Percentiles rank a stretch among this genome's conserved stretches.
phyloP scores from a whole-genome alignment of 1,140 invertebrate genomes.

The Caerostris extrusa region DNA sequence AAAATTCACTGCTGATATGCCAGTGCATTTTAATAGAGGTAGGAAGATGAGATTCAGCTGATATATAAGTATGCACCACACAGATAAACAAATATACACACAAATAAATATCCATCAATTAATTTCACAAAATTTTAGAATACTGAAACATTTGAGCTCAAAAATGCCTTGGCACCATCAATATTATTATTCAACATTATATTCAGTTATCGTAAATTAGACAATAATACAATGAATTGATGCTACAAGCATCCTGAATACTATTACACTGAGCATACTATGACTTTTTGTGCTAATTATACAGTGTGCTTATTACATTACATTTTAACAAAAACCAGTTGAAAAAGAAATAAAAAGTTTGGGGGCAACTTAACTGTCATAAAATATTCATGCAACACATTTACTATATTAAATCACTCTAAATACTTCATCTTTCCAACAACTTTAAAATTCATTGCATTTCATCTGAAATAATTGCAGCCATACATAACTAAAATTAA shows the following conservation, averaged over 20 bases:
- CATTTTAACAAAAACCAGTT: neutral
- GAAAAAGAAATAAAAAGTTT: neutral
- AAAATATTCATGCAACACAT: neutral
- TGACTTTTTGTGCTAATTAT: constrained; percentile 15
- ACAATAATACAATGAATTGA: constrained; percentile 34
- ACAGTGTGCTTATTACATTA: neutral
- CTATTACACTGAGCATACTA: constrained; percentile 16
- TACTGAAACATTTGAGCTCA: constrained; percentile 57
- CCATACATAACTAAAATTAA: too few relatives aligned
- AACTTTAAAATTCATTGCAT: too few relatives aligned
- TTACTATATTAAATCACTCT: too few relatives aligned
- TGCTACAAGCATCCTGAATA: neutral
- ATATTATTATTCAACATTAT: constrained; percentile 24
- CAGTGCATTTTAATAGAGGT: constrained; percentile 42
- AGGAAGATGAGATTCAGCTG: constrained; percentile 36
- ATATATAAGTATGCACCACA: constrained; percentile 45
- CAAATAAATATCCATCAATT: constrained; percentile 63
- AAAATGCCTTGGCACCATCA: constrained; percentile 54
- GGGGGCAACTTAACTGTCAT: neutral
- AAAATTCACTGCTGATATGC: constrained; percentile 50
- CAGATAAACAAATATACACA: constrained; percentile 33
- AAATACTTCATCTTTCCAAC: too few relatives aligned
- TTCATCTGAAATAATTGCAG: too few relatives aligned
- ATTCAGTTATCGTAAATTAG: constrained; percentile 35
- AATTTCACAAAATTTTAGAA: constrained; percentile 40